These are phyloP conservation scores for Pangasius sanitwongsei DNA, from an alignment of 2,797 vertebrate species.

Conservation along the genomic window DNA sequence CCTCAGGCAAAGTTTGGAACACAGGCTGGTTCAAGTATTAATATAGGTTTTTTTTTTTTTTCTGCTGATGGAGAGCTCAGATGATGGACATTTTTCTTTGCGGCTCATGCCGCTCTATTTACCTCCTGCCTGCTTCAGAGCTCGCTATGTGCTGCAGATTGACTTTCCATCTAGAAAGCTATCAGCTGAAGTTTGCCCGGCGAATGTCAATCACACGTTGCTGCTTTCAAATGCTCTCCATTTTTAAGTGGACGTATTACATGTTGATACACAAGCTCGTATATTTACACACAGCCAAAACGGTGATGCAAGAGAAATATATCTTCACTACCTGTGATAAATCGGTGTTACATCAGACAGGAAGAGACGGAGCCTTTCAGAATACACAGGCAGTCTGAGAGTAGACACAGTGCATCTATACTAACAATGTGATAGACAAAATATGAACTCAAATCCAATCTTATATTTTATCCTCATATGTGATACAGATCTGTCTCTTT, in stretches of 20 bases:
- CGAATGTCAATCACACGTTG: constrained; percentile 51
- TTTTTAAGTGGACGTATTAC: constrained; percentile 21
- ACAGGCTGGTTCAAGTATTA: constrained; percentile 27
- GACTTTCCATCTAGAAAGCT: constrained; percentile 46
- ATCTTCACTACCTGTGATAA: constrained; percentile 3
- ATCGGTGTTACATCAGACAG: background rate
- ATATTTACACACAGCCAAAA: constrained; percentile 8
- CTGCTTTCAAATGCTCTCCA: constrained; percentile 26
- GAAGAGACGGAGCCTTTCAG: background rate
- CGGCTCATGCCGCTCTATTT: constrained; percentile 34
- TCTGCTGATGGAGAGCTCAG: constrained; percentile 29
- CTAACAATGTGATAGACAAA: background rate
- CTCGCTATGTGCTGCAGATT: constrained; percentile 28
- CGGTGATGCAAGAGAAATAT: background rate
- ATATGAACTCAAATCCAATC: background rate
- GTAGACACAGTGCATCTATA: too few relatives aligned
- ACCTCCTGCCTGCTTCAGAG: constrained; percentile 39
- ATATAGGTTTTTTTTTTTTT: constrained; percentile 3
- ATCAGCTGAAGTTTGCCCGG: constrained; percentile 41
- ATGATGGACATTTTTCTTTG: constrained; percentile 51
- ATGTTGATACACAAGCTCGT: constrained; percentile 22
- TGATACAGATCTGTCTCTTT: background rate
- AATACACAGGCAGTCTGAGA: background rate
- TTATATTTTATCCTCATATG: background rate
- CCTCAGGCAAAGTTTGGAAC: constrained; percentile 10